Percentiles rank a stretch among this genome's conserved stretches.
Evolutionary conservation across 2,888 invertebrate species (phyloP).

Genomic region (Drosophila birchii): DNA sequence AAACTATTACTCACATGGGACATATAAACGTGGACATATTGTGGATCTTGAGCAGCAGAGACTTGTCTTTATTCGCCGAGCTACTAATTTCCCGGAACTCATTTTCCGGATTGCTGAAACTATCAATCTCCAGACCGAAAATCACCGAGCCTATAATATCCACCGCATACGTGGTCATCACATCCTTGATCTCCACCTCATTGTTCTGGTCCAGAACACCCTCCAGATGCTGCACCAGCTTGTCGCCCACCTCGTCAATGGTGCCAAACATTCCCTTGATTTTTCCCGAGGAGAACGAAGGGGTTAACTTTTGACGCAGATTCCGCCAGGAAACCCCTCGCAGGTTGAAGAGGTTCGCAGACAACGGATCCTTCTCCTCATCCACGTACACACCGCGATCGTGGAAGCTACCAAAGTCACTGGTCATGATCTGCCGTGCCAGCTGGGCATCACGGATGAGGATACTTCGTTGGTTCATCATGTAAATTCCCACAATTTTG

Average conservation of each 20-base stretch:
- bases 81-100: constrained; percentile 79
- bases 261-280: constrained; percentile 88
- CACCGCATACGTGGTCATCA: constrained; percentile 81
- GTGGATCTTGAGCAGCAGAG: constrained; percentile 52
- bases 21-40: constrained; percentile 67
- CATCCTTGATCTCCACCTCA: constrained; percentile 85
- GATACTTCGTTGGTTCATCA: constrained; percentile 87
- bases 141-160: constrained; percentile 85
- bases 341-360: constrained; percentile 85
- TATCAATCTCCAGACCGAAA: constrained; percentile 84
- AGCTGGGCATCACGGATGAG: constrained; percentile 88
- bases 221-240: constrained; percentile 85
- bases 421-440: constrained; percentile 87
- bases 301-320: constrained; percentile 87
- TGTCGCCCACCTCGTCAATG: constrained; percentile 86
- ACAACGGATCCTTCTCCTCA: constrained; percentile 87
- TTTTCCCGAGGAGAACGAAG: constrained; percentile 89
- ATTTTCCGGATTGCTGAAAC: constrained; percentile 81
- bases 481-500: constrained; percentile 87
- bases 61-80: constrained; percentile 31
- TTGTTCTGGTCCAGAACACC: constrained; percentile 75
- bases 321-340: constrained; percentile 87
- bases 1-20: constrained; percentile 70
- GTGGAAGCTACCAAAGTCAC: constrained; percentile 88
- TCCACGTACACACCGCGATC: constrained; percentile 88